phyloP scores from a whole-genome alignment of 2,797 vertebrate genomes.

The Micropoecilia bifurca region DNA sequence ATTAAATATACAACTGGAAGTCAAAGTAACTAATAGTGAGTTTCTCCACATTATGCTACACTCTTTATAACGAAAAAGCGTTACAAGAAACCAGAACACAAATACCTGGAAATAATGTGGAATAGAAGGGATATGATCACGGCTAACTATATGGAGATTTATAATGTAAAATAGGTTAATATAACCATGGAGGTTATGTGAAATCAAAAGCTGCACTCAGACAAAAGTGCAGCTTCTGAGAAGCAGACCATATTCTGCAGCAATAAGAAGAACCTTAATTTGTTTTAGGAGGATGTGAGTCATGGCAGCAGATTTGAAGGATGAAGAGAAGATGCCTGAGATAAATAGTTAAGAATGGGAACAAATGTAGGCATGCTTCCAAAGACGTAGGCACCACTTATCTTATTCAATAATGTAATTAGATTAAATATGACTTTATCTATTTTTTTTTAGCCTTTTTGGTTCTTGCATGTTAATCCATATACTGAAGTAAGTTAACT shows the following conservation, averaged over 20 bases:
- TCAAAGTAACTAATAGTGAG: constrained; percentile 2
- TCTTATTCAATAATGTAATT: background rate
- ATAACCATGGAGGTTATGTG: background rate
- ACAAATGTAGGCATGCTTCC: background rate
- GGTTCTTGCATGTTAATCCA: background rate
- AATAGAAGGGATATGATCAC: background rate
- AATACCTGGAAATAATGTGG: background rate
- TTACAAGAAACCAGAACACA: background rate
- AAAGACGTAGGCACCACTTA: background rate
- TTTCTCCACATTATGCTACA: background rate
- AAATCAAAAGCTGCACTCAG: background rate
- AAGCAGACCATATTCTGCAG: background rate
- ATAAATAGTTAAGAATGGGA: background rate
- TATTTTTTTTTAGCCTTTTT: background rate
- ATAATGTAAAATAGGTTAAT: background rate
- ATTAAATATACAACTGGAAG: constrained; percentile 13
- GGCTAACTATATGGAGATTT: background rate
- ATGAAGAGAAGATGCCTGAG: background rate
- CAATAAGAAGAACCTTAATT: background rate
- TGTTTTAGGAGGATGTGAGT: background rate
- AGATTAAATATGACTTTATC: background rate
- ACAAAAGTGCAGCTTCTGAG: background rate
- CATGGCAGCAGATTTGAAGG: background rate
- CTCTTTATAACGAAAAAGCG: background rate
- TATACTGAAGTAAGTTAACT: background rate